phyloP scores from a whole-genome alignment of 2,797 vertebrate species.

The Kryptolebias ocellatus region DNA sequence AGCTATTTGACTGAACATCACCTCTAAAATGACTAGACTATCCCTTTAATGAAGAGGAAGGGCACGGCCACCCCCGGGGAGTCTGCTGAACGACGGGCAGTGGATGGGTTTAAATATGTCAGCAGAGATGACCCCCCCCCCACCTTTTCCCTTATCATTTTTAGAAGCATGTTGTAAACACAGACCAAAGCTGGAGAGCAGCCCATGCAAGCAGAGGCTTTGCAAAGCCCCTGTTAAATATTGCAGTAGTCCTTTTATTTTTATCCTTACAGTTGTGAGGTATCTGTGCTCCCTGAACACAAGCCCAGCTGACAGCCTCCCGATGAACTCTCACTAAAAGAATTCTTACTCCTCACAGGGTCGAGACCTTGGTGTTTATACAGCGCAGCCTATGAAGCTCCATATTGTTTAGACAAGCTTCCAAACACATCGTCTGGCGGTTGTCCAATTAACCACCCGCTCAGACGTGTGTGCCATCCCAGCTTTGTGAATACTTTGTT shows the following conservation, averaged over 20 bases:
- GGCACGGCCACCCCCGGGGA: constrained; percentile 37
- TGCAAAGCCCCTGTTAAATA: constrained; percentile 40
- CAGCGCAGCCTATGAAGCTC: constrained; percentile 78
- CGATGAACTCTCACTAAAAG: constrained; percentile 71
- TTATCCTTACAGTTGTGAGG: constrained; percentile 37
- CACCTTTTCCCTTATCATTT: constrained; percentile 40
- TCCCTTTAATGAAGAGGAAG: constrained; percentile 53
- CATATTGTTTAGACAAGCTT: constrained; percentile 84
- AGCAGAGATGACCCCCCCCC: constrained; percentile 31
- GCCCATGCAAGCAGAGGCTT: constrained; percentile 16
- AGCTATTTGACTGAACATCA: too few relatives aligned
- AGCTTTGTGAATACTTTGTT: constrained; percentile 57
- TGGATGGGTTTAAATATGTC: constrained; percentile 58
- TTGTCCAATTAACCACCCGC: constrained; percentile 74
- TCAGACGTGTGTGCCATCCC: constrained; percentile 64
- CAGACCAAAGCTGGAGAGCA: constrained; percentile 21
- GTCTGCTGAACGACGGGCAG: constrained; percentile 65
- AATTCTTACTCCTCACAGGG: constrained; percentile 75
- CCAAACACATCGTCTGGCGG: constrained; percentile 79
- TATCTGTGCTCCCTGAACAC: constrained; percentile 42
- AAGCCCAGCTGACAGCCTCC: constrained; percentile 61
- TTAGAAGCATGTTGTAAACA: constrained; percentile 44
- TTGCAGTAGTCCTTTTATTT: constrained; percentile 42
- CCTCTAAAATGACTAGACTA: too few relatives aligned
- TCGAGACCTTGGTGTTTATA: constrained; percentile 83